phyloP scores from a whole-genome alignment of 2,888 invertebrate species.

The Anoncus sp. region DNA sequence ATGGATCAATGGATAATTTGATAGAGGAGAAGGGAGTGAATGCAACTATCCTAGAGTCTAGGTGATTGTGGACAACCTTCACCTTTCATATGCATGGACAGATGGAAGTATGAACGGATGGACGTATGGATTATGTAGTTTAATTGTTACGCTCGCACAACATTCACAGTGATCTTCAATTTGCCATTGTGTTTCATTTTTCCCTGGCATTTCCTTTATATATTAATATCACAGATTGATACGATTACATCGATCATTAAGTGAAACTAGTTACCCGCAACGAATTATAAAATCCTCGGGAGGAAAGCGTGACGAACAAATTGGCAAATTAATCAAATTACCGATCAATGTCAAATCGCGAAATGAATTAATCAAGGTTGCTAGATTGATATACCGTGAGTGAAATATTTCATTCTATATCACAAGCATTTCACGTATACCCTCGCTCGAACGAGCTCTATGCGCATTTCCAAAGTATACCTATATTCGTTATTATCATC shows the following conservation, averaged over 20 bases:
- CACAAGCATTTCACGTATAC: background rate
- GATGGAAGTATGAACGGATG: too few species aligned
- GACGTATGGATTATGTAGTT: too few species aligned
- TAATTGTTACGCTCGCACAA: too few species aligned
- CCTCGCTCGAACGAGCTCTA: slow-evolving; percentile 21
- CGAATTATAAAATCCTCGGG: slow-evolving; percentile 4
- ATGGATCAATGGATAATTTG: background rate
- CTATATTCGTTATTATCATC: slow-evolving; percentile 45
- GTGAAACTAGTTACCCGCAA: background rate
- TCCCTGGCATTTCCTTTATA: background rate
- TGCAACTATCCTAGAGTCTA: background rate
- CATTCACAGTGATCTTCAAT: too few species aligned
- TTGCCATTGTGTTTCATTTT: background rate
- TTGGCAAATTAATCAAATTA: slow-evolving; percentile 40
- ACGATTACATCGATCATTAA: slow-evolving; percentile 3
- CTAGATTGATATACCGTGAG: slow-evolving; percentile 28
- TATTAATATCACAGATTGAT: slow-evolving; percentile 5
- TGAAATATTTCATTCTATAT: slow-evolving; percentile 8
- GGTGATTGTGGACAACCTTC: background rate
- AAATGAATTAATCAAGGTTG: slow-evolving; percentile 38
- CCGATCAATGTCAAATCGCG: slow-evolving; percentile 44
- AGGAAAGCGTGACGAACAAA: slow-evolving; percentile 41
- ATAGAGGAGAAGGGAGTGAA: background rate
- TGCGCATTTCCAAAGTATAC: slow-evolving; percentile 4
- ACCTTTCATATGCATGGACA: background rate